Evolutionary conservation across 1,140 invertebrate species (phyloP), one percentile per base, ranked within the genome.

Genomic region (Trichonephila inaurata): DNA sequence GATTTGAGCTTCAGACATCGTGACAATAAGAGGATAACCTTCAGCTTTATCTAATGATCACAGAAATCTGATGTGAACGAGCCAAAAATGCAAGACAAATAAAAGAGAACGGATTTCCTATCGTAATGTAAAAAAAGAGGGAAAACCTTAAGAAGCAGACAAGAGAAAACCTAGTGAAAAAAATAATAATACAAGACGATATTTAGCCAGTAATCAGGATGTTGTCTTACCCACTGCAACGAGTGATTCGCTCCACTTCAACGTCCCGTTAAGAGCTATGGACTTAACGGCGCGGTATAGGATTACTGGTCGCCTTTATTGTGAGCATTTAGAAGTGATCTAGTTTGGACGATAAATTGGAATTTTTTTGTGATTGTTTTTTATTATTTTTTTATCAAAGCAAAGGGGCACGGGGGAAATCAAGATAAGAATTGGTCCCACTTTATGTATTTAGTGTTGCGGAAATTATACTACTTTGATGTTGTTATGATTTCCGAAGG

Each of bases 121-220:
- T 51, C 58, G 24, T 33, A 33, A 33, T 82, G 60, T 62, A 91
- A 62, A 81, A 91, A 91, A 83, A 44, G 82, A 18, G 28, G 61
- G 12, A 33, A 77, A 77, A 51, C 19, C 82, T 19, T 21, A n/a
- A 83, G 82, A 83, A 60, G n/a, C 16, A 72, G 64, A 51, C 12
- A 69, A 89, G 21, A 81, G 44, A 91, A 44, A 40, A 64, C 7
- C 69, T 51, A 82, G 51, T 16, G 69, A 91, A 91, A 91, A 40
- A 91, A 91, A 28, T 61, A 91, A 62, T 77, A 82, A 40, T 21
- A 91, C 24, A 91, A 82, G 72, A 62, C 51, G 51, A 69, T 91
- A 81, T 91, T 91, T 91, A 91, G 89, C 89, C n/a, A 91, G 77
- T 82, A 91, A 91, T 91, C 89, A 91, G 69, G 89, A 82, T 82